A percentile compares a stretch with the other conserved stretches of the same genome.
These are phyloP conservation scores for Bungarus multicinctus DNA, from an alignment of 2,113 vertebrate species.

Conservation along the genomic window DNA sequence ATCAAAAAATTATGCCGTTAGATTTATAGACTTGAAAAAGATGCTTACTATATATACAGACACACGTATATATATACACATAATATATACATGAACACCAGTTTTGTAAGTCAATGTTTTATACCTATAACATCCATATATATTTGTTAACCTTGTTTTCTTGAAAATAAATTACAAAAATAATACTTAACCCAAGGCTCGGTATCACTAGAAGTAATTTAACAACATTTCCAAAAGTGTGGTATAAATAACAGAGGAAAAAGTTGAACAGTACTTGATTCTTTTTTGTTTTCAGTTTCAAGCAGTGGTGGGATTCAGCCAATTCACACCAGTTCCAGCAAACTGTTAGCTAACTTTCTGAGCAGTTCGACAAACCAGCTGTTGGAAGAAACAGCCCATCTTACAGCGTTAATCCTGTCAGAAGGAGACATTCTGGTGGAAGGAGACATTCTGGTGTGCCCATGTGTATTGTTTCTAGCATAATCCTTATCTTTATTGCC, in stretches of 20 bases:
- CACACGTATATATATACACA: neutral
- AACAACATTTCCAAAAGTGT: neutral
- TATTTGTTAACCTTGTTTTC: neutral
- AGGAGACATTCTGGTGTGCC: no score
- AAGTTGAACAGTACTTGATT: neutral
- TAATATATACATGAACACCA: neutral
- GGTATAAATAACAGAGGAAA: neutral
- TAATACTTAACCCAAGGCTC: neutral
- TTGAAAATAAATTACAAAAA: neutral
- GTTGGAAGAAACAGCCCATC: no score
- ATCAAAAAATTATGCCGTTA: slow-evolving; percentile 7
- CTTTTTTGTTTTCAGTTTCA: neutral
- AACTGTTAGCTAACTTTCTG: no score
- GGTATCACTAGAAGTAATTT: neutral
- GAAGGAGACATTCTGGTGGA: no score
- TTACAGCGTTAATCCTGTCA: no score
- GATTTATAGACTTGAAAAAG: slow-evolving; percentile 2
- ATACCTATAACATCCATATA: neutral
- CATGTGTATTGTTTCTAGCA: no score
- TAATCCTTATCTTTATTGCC: no score
- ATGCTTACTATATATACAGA: neutral
- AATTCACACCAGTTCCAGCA: no score
- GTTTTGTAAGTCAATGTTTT: neutral
- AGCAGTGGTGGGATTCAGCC: neutral
- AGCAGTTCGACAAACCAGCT: no score